Evolutionary conservation across 37 sponge, comb jelly and placozoan genomes (phyloP).

Genomic region (Beroe forskalii): DNA sequence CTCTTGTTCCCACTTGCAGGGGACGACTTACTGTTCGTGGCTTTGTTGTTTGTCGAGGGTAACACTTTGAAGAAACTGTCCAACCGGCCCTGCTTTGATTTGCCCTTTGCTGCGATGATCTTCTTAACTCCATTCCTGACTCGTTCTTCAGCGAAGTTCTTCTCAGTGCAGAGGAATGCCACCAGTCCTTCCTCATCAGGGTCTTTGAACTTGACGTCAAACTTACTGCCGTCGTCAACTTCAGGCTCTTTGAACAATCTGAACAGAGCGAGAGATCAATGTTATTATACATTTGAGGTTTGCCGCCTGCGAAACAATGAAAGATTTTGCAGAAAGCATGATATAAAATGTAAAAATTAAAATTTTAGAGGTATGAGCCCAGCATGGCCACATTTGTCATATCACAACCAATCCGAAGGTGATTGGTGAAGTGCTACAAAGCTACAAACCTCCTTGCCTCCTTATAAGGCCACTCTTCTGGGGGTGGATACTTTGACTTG

Average conservation of each 20-base stretch:
- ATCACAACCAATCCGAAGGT: too few species aligned
- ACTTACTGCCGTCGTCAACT: constrained; percentile 28
- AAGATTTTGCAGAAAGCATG: too few species aligned
- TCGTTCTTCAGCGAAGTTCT: constrained; percentile 94
- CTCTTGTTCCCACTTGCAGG: background rate
- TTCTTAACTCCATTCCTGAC: constrained; percentile 85
- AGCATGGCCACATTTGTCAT: too few species aligned
- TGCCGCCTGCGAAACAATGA: too few species aligned
- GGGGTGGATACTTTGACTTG: constrained; percentile 64
- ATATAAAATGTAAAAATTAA: too few species aligned
- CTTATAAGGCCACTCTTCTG: constrained; percentile 64
- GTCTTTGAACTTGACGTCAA: constrained; percentile 77
- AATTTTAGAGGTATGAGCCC: too few species aligned
- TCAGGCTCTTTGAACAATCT: constrained; percentile 42
- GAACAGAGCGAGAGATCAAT: too few species aligned
- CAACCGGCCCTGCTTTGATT: constrained; percentile 88
- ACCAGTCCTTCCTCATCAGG: constrained; percentile 92
- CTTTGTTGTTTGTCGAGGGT: constrained; percentile 72
- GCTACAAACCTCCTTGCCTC: constrained; percentile 9
- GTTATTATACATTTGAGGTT: too few species aligned
- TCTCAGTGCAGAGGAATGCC: constrained; percentile 84
- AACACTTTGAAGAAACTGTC: constrained; percentile 92
- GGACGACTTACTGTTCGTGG: constrained; percentile 42
- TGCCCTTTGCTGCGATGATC: constrained; percentile 75
- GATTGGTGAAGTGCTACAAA: too few species aligned